Evolutionary conservation across 64 coral and sea anemone genomes (phyloP).

Genomic region (Pachyseris speciosa): DNA sequence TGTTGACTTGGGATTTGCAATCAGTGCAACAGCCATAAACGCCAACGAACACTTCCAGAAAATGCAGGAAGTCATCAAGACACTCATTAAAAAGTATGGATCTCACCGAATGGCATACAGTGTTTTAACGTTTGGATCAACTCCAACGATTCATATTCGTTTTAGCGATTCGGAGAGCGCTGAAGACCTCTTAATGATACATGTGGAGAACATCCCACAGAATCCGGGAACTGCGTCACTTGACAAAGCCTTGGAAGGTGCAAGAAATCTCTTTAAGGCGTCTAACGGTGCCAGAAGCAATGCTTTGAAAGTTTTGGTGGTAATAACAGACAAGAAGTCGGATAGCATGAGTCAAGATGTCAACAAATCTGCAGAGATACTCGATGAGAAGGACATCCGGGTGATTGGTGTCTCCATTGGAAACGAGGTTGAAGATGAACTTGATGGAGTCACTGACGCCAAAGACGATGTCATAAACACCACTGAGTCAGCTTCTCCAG

Average conservation of each 20-base stretch:
- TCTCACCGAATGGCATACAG: constrained; percentile 41
- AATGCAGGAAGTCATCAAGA: constrained; percentile 64
- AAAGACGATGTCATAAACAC: constrained; percentile 55
- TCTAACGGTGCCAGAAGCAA: constrained; percentile 39
- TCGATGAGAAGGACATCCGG: constrained; percentile 37
- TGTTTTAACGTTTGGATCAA: constrained; percentile 60
- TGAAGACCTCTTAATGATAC: neutral
- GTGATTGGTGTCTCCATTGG: constrained; percentile 73
- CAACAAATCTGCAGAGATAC: constrained; percentile 29
- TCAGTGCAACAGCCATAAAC: constrained; percentile 58
- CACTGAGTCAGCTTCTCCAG: constrained; percentile 34
- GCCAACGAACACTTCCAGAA: constrained; percentile 40
- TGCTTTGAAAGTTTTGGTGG: constrained; percentile 66
- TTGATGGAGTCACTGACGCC: constrained; percentile 35
- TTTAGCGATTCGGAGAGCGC: neutral
- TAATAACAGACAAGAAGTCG: constrained; percentile 70
- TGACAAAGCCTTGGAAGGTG: constrained; percentile 81
- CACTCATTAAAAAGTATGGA: constrained; percentile 47
- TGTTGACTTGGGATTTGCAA: constrained; percentile 61
- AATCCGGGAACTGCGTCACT: constrained; percentile 52
- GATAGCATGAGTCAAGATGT: constrained; percentile 24
- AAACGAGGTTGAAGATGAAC: constrained; percentile 41
- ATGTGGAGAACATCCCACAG: constrained; percentile 50
- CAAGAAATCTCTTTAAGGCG: constrained; percentile 55
- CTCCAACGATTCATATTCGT: constrained; percentile 20